A percentile compares a stretch with the other conserved stretches of the same genome.
Conservation (phyloP, 2,797 vertebrate species). For the Chaetophractus vellerosus region DNA sequence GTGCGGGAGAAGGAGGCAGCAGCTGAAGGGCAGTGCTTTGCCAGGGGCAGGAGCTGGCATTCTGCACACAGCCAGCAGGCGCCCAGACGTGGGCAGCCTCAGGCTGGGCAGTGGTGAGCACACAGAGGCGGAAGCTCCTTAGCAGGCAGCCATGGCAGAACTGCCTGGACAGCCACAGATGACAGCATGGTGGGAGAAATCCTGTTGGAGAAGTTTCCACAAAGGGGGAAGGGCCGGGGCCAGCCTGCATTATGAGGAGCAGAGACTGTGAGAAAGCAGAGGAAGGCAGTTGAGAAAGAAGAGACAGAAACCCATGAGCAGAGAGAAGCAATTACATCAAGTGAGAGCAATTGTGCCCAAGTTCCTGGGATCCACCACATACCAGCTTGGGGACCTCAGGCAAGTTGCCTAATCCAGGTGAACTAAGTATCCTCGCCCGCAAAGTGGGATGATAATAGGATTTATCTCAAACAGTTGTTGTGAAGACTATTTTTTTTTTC, state of each 20-base stretch:
- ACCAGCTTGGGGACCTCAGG: not conserved
- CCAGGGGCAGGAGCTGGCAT: not conserved
- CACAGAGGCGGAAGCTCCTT: not conserved
- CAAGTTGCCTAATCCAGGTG: not conserved
- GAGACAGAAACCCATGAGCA: not conserved
- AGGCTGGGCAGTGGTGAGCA: not conserved
- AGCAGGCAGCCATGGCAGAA: not conserved
- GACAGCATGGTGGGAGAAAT: not conserved
- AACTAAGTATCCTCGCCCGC: not conserved
- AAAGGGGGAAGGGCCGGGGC: rapidly evolving
- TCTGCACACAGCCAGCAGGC: not conserved
- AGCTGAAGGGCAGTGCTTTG: not conserved
- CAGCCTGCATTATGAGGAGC: not conserved
- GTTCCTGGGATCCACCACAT: rapidly evolving
- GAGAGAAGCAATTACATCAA: not conserved
- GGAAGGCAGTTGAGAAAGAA: rapidly evolving
- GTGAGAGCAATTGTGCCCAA: not conserved
- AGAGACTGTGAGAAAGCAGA: not conserved
- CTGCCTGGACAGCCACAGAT: no score
- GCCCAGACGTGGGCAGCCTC: not conserved
- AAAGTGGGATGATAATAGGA: not conserved
- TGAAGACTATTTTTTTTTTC: not conserved
- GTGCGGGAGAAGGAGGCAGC: not conserved
- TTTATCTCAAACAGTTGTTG: no score
- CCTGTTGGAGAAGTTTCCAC: not conserved